Evolutionary conservation across 2,888 invertebrate genomes (phyloP).

Genomic region (Mythimna lalbum): DNA sequence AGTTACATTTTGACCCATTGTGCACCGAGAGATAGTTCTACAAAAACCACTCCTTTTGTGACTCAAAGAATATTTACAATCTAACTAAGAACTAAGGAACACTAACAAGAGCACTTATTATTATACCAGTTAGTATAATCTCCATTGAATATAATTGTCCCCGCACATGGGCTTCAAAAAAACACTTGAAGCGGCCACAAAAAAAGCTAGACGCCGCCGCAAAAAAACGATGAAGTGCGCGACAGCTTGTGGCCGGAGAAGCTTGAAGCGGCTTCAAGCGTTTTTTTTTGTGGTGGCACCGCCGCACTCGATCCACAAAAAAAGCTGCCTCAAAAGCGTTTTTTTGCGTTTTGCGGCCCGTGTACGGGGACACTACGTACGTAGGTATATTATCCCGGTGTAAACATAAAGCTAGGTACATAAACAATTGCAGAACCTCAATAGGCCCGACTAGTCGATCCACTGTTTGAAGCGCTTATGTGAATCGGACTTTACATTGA

Average conservation of each 20-base stretch:
- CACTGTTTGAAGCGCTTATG: conserved; percentile 55
- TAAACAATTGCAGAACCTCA: conserved; percentile 8
- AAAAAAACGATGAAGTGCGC: too few relatives aligned
- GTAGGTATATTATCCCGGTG: conserved; percentile 66
- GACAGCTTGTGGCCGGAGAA: too few relatives aligned
- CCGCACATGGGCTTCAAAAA: too few relatives aligned
- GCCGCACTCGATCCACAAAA: too few relatives aligned
- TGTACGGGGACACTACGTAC: too few relatives aligned
- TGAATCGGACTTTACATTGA: conserved; percentile 35
- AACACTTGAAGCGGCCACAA: too few relatives aligned
- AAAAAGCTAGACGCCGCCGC: too few relatives aligned
- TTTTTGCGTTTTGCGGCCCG: too few relatives aligned
- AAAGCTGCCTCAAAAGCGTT: too few relatives aligned
- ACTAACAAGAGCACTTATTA: conserved; percentile 58
- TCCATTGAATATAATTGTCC: conserved; percentile 59
- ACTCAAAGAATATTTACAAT: conserved; percentile 13
- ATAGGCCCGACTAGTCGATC: conserved; percentile 50
- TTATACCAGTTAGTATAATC: conserved; percentile 52
- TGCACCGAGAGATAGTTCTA: neutral
- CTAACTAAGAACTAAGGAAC: conserved; percentile 61
- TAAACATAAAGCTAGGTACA: conserved; percentile 58
- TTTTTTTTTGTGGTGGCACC: too few relatives aligned
- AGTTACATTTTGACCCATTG: neutral
- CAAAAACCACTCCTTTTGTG: neutral
- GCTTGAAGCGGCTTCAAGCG: too few relatives aligned